Conservation (phyloP, 2,113 vertebrate species). For the Noturus placidus region DNA sequence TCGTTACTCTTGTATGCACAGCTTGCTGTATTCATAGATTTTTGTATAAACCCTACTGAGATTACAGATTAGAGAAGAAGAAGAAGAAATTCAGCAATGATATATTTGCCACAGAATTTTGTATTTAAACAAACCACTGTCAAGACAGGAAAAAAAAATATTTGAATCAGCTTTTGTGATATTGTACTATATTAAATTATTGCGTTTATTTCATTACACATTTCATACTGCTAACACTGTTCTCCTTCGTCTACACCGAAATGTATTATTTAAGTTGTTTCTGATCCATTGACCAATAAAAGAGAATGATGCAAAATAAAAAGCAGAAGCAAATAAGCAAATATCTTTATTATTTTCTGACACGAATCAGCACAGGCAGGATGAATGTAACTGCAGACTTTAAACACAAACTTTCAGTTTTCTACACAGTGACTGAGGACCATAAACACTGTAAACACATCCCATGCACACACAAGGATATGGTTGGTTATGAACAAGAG, state of each 20-base stretch:
- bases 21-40: background rate
- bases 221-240: background rate
- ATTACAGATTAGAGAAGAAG: background rate
- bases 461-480: background rate
- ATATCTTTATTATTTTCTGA: background rate
- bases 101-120: background rate
- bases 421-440: no score
- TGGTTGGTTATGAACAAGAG: background rate
- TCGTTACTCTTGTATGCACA: background rate
- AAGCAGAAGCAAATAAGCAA: background rate
- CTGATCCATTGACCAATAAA: background rate
- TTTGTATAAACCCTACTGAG: background rate
- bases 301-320: background rate
- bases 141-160: background rate
- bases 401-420: no score
- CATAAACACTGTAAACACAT: background rate
- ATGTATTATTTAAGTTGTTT: constrained; percentile 3
- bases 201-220: background rate
- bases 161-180: background rate
- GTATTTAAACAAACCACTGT: background rate
- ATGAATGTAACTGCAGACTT: no score
- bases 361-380: background rate
- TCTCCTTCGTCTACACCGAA: background rate
- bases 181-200: background rate
- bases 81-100: background rate